phyloP scores from a whole-genome alignment of 2,113 vertebrate species.

The Perccottus glenii region DNA sequence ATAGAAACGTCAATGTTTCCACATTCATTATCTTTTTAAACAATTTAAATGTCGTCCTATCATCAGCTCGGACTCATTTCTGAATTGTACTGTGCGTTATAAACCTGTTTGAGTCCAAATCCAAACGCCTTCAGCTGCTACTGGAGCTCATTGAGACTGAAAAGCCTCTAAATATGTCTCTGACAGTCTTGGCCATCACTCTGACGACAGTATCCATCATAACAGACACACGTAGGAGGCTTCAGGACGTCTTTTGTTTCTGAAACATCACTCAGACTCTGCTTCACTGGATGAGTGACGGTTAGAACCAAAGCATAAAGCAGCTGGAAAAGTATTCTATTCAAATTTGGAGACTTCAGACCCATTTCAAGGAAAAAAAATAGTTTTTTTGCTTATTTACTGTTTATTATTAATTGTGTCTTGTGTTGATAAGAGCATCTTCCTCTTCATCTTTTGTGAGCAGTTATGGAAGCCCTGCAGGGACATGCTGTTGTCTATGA shows the following conservation, averaged over 20 bases:
- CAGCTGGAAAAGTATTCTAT: slow-evolving; percentile 9
- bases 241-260: slow-evolving; percentile 52
- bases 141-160: slow-evolving; percentile 48
- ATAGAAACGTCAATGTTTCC: too few relatives aligned
- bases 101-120: slow-evolving; percentile 35
- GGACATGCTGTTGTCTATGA: too few relatives aligned
- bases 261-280: slow-evolving; percentile 55
- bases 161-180: slow-evolving; percentile 50
- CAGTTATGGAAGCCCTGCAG: too few relatives aligned
- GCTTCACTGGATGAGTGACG: slow-evolving; percentile 32
- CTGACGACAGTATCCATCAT: slow-evolving; percentile 58
- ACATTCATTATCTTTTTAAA: too few relatives aligned
- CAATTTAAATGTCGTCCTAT: too few relatives aligned
- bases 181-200: slow-evolving; percentile 52
- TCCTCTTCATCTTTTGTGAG: too few relatives aligned
- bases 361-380: too few relatives aligned
- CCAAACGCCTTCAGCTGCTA: slow-evolving; percentile 33
- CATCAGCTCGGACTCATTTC: too few relatives aligned
- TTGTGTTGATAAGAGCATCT: too few relatives aligned
- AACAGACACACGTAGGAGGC: slow-evolving; percentile 52
- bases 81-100: slow-evolving; percentile 12
- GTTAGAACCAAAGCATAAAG: slow-evolving; percentile 42
- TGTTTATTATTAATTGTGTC: too few relatives aligned
- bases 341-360: slow-evolving; percentile 25
- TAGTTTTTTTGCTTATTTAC: too few relatives aligned